Percentiles rank a stretch among this genome's conserved stretches.
These are phyloP conservation scores for Lycocorax pyrrhopterus DNA, from an alignment of 2,113 vertebrate genomes.

Conservation along the genomic window DNA sequence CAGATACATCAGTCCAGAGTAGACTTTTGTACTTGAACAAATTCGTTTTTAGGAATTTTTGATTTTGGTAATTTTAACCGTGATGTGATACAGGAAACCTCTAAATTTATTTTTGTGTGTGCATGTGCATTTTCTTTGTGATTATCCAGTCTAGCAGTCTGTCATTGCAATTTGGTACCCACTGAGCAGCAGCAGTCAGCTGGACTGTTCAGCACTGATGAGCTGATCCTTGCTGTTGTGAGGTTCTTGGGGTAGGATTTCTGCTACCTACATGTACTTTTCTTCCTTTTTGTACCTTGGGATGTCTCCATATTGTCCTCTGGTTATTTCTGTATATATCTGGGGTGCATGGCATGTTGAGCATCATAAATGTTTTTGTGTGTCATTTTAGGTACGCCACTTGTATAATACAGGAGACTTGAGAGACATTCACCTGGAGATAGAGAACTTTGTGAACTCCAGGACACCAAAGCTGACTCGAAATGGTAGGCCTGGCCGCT, in stretches of 20 bases:
- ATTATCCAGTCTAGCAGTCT: background rate
- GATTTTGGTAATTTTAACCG: background rate
- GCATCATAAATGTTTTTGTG: background rate
- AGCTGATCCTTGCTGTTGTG: background rate
- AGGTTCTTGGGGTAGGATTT: background rate
- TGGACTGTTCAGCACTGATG: background rate
- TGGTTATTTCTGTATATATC: background rate
- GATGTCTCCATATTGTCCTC: background rate
- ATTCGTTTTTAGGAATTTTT: background rate
- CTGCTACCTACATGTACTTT: background rate
- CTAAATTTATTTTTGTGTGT: background rate
- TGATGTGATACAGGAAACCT: background rate
- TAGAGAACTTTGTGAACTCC: slow-evolving; percentile 88
- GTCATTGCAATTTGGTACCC: background rate
- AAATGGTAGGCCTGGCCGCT: slow-evolving; percentile 78
- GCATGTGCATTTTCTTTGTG: background rate
- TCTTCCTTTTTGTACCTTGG: background rate
- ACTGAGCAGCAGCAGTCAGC: background rate
- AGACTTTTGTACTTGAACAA: background rate
- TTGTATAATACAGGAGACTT: slow-evolving; percentile 87
- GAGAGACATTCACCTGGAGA: slow-evolving; percentile 85
- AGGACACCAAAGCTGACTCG: slow-evolving; percentile 87
- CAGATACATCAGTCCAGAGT: background rate
- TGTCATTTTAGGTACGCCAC: slow-evolving; percentile 82
- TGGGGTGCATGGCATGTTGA: background rate